Percentiles rank a stretch among this genome's conserved stretches.
Conservation (phyloP, 2,888 invertebrate species). For the Oxycera nigricornis region DNA sequence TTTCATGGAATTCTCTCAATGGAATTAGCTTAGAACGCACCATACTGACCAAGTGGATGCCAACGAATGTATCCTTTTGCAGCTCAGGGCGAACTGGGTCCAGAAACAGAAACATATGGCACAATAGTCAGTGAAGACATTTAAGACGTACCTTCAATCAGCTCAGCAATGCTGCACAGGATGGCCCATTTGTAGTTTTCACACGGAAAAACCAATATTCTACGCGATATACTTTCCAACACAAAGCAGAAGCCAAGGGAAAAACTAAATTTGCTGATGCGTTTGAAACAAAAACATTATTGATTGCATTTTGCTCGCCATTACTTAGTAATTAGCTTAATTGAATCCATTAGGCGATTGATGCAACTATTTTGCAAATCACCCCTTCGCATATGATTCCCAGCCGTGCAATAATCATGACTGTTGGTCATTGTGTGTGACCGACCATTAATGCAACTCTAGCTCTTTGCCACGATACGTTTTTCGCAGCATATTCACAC, state of each 20-base stretch:
- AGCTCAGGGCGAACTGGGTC: no score
- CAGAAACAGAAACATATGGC: no score
- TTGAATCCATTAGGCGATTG: slow-evolving; percentile 40
- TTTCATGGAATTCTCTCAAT: no score
- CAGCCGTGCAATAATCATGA: slow-evolving; percentile 4
- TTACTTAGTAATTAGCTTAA: slow-evolving; percentile 40
- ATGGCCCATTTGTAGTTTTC: no score
- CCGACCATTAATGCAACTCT: slow-evolving; percentile 8
- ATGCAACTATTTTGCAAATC: slow-evolving; percentile 29
- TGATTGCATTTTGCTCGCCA: slow-evolving; percentile 38
- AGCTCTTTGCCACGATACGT: not conserved
- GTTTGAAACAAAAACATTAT: slow-evolving; percentile 37
- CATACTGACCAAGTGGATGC: no score
- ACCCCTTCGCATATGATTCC: slow-evolving; percentile 20
- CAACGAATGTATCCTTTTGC: no score
- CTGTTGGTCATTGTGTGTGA: not conserved
- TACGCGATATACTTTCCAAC: slow-evolving; percentile 6
- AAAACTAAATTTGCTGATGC: not conserved
- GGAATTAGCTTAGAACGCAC: no score
- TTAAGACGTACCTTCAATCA: no score
- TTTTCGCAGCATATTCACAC: not conserved
- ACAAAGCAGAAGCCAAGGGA: not conserved
- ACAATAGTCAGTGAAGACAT: no score
- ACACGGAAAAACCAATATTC: not conserved
- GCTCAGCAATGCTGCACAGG: no score